phyloP scores from a whole-genome alignment of 2,113 vertebrate genomes.

The Piprites chloris region DNA sequence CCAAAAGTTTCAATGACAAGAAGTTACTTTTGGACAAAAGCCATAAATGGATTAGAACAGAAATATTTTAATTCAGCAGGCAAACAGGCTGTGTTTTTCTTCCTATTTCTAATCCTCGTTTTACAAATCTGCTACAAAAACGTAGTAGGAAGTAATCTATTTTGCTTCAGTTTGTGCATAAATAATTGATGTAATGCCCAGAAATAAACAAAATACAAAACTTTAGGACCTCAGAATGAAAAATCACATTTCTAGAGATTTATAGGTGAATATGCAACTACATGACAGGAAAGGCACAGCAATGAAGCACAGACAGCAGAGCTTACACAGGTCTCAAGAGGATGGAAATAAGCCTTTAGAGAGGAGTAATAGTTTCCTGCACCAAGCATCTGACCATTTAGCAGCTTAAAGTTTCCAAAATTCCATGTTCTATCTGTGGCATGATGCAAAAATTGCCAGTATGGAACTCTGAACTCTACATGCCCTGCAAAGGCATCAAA shows the following conservation, averaged over 20 bases:
- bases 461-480: accelerated
- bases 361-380: neutral
- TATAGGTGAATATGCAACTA: neutral
- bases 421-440: neutral
- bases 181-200: neutral
- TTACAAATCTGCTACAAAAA: neutral
- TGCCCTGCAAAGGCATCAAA: neutral
- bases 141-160: neutral
- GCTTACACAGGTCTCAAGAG: neutral
- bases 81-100: neutral
- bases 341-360: neutral
- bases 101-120: neutral
- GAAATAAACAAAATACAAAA: neutral
- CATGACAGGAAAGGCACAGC: neutral
- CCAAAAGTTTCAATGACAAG: neutral
- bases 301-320: neutral
- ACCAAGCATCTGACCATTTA: neutral
- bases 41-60: neutral
- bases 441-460: neutral
- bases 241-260: neutral
- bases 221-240: neutral
- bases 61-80: neutral
- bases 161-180: neutral
- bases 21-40: neutral
- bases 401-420: neutral